A percentile compares a stretch with the other conserved stretches of the same genome.
Evolutionary conservation across 1,140 invertebrate species (phyloP).

Genomic region (Drosophila mayri): DNA sequence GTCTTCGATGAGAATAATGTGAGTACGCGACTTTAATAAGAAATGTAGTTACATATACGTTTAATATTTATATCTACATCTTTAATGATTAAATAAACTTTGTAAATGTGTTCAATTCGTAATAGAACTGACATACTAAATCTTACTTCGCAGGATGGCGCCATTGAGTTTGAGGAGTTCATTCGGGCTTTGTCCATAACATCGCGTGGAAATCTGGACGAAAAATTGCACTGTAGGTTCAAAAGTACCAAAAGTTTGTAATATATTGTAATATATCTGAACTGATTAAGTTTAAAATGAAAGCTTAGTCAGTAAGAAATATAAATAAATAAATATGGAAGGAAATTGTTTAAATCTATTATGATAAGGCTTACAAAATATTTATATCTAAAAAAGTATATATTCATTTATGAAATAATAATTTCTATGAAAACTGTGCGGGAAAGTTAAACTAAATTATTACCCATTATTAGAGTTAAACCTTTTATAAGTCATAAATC

Average conservation of each 20-base stretch:
- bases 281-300: background rate
- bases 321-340: background rate
- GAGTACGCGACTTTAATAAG: slow-evolving; percentile 85
- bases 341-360: background rate
- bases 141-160: slow-evolving; percentile 92
- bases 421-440: no score
- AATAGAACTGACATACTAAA: background rate
- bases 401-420: no score
- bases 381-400: background rate
- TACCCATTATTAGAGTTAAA: no score
- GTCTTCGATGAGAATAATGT: slow-evolving; percentile 99
- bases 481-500: no score
- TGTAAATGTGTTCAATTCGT: background rate
- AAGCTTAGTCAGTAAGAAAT: background rate
- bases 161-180: slow-evolving; percentile 99
- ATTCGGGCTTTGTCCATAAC: slow-evolving; percentile 97
- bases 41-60: background rate
- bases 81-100: background rate
- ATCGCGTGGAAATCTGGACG: slow-evolving; percentile 97
- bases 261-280: no score
- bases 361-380: background rate
- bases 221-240: slow-evolving; percentile 97
- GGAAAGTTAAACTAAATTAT: no score
- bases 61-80: background rate
- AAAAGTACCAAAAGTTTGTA: no score